Evolutionary conservation across 2,888 invertebrate genomes (phyloP), one percentile per base, ranked within the genome.

Genomic region (Cyclophora punctaria): DNA sequence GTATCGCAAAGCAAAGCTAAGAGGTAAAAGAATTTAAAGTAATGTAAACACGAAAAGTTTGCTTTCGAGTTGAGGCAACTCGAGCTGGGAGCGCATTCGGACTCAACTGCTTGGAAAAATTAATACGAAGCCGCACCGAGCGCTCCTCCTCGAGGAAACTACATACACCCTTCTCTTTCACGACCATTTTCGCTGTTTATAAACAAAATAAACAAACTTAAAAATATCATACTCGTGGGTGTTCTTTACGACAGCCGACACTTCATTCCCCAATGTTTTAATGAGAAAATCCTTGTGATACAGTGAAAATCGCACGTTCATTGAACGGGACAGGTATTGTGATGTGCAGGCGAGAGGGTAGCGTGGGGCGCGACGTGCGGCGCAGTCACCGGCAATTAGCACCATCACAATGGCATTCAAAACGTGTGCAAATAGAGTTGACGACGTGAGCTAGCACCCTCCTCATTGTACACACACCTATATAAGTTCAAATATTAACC

Each of bases 61-160:
- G 83, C 83, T 81, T 82, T 83, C 77, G 75, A 83, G 82, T 83
- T 83, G 76, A 75, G 67, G 79, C 75, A 81, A 78, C 84, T 82
- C 77, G 71, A 81, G 82, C 75, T 70, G 78, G 83, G 77, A 83
- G 76, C 80, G 81, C 79, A 85, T 87, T 88, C 82, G 79, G 75
- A 81, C 73, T 86, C 86, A 87, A 85, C 85, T 86, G 82, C 75
- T 69, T 84, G 86, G 86, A 88, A 87, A 84, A 81, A 86, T 78
- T 84, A 82, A 85, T 86, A 76, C 78, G 82, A 78, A 76, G 78
- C 78, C 70, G 76, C 44, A 44, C 20, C 69, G 68, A 59, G 66
- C 65, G 57, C 65, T 34, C 59, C 67, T 66, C 59, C 60, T 51
- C 59, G 50, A 56, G 63, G 57, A 52, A 61, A 54, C 61, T 54